These are phyloP conservation scores for Mirounga angustirostris DNA, from an alignment of 2,113 vertebrate species.

Conservation along the genomic window DNA sequence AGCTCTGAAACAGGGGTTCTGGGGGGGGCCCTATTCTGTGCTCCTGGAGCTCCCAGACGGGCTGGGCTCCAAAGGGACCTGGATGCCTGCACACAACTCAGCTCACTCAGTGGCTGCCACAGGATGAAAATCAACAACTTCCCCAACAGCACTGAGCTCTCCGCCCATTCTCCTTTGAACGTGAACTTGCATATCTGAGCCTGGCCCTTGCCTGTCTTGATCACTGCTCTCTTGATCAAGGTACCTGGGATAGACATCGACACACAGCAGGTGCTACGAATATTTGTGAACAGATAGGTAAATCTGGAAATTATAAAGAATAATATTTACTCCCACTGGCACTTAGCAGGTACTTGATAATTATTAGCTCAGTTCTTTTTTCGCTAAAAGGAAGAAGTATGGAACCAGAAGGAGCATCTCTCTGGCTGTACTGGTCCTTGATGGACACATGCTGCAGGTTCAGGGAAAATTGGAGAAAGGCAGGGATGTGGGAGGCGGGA, in stretches of 20 bases:
- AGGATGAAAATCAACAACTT: neutral
- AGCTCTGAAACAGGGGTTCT: neutral
- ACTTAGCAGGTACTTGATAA: neutral
- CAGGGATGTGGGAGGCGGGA: neutral
- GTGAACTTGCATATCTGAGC: neutral
- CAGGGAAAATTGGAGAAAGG: neutral
- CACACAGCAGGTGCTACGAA: neutral
- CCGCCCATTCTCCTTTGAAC: neutral
- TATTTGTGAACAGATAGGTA: neutral
- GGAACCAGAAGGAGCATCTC: neutral
- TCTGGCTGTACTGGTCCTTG: neutral
- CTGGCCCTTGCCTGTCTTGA: neutral
- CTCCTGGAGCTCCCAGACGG: neutral
- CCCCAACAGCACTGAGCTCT: neutral
- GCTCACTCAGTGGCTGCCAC: neutral
- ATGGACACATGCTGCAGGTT: neutral
- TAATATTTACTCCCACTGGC: too few relatives aligned
- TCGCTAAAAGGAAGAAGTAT: neutral
- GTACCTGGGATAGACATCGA: neutral
- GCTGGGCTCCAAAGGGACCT: neutral
- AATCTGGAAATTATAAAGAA: neutral
- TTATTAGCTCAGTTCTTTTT: neutral
- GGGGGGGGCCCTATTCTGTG: neutral
- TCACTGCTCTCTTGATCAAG: neutral
- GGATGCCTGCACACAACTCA: neutral